Percentiles rank a stretch among this genome's conserved stretches.
These are phyloP conservation scores for Phymanthus crucifer DNA, from an alignment of 92 coral and sea anemone species.

Conservation along the genomic window DNA sequence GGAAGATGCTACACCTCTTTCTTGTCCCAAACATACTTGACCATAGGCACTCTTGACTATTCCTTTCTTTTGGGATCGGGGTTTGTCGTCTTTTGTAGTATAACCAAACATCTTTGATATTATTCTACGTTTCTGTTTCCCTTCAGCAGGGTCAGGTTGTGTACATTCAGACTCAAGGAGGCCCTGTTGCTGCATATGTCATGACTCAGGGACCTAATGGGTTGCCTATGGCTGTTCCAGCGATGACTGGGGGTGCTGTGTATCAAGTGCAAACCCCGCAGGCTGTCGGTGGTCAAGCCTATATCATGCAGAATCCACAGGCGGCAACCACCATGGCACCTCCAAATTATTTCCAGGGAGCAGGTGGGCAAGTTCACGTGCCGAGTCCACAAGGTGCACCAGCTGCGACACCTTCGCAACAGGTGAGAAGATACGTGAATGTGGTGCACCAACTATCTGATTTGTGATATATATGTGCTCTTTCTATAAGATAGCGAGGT, in stretches of 20 bases:
- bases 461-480: too few relatives aligned
- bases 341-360: not conserved
- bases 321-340: not conserved
- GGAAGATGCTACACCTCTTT: too few relatives aligned
- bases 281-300: not conserved
- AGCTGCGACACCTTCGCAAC: not conserved
- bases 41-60: too few relatives aligned
- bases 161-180: slow-evolving; percentile 11
- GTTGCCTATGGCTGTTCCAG: slow-evolving; percentile 12
- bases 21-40: too few relatives aligned
- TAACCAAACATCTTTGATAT: too few relatives aligned
- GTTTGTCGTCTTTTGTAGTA: not conserved
- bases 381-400: slow-evolving; percentile 5
- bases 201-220: slow-evolving; percentile 15
- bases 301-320: not conserved
- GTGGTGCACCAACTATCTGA: too few relatives aligned
- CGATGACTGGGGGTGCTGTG: slow-evolving; percentile 15
- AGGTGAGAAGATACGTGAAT: not conserved
- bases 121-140: not conserved
- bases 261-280: not conserved
- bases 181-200: slow-evolving; percentile 13
- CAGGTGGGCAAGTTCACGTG: slow-evolving; percentile 3
- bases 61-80: too few relatives aligned
- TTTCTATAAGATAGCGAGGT: too few relatives aligned
- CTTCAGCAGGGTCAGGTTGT: slow-evolving; percentile 9